Base-by-base conservation (phyloP, 1,140 invertebrate species). In the Asbolus verrucosus region DNA sequence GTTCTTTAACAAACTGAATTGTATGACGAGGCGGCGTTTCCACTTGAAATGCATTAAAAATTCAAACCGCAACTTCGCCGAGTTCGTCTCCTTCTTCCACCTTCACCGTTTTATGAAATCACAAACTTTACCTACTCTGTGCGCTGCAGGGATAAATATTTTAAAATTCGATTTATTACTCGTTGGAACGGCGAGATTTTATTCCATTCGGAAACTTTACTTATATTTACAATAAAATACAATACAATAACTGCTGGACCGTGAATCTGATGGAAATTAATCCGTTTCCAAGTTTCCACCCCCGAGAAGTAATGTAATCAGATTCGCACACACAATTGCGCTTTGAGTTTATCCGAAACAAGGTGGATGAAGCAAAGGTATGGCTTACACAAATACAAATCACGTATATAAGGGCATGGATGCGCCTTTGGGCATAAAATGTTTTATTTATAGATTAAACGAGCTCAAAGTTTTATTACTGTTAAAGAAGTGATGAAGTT, bases 371-470 rank as follows among this genome's bases (percentile, higher is more conserved):
- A 2, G 33, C 5, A 36, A 2, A 36, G 2, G 11, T n/a, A 54
- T 19, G 18, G n/a, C n/a, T n/a, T n/a, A n/a, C n/a, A n/a, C n/a
- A n/a, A n/a, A n/a, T n/a, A n/a, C n/a, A n/a, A 54, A 54, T 54
- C 46, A 54, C 46, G 33, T 36, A n/a, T n/a, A n/a, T 4, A 36
- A 36, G 33, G 33, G 33, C 33, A 4, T 11, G 24, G n/a, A n/a
- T n/a, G n/a, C n/a, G 46, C 19, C 19, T 11, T 27, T 6, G 8
- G 21, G 39, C 15, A 43, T 43, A 11, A 27, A 14, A 54, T 54
- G 46, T 54, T 54, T 54, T 54, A 54, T 54, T 54, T 54, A 54
- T 54, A 54, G 46, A 27, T 14, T 54, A 54, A 54, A 54, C 46
- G 46, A 54, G 46, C 46, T 54, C 21, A 8, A 2, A 54, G 18